Evolutionary conservation across 2,797 vertebrate species (phyloP).

Genomic region (Microhierax caerulescens): DNA sequence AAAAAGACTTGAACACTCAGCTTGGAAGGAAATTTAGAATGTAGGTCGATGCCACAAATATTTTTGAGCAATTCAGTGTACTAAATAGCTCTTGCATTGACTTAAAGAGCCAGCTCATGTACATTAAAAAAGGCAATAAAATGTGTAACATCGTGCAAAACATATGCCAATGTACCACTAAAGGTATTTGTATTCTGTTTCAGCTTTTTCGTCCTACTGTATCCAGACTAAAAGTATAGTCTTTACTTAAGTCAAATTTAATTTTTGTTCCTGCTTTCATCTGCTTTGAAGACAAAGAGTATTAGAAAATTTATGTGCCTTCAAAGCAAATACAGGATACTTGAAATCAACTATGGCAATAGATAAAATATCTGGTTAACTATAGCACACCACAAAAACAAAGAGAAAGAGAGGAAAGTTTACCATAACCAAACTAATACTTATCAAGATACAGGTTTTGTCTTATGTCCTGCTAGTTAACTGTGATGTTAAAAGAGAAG

Average conservation of each 20-base stretch:
- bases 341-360: background rate
- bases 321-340: background rate
- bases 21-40: background rate
- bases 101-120: background rate
- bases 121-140: background rate
- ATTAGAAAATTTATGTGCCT: background rate
- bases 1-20: background rate
- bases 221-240: background rate
- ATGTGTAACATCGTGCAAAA: background rate
- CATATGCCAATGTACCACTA: background rate
- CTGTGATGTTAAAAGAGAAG: background rate
- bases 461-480: background rate
- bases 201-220: background rate
- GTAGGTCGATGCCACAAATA: background rate
- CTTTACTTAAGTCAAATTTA: background rate
- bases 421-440: background rate
- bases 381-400: background rate
- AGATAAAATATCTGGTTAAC: background rate
- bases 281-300: background rate
- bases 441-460: background rate
- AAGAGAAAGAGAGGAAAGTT: background rate
- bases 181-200: background rate
- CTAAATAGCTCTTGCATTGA: background rate
- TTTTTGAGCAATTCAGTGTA: background rate
- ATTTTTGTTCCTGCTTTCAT: background rate